A percentile compares a stretch with the other conserved stretches of the same genome.
phyloP scores from a whole-genome alignment of 2,888 invertebrate genomes.

The Hypercompe scribonia region DNA sequence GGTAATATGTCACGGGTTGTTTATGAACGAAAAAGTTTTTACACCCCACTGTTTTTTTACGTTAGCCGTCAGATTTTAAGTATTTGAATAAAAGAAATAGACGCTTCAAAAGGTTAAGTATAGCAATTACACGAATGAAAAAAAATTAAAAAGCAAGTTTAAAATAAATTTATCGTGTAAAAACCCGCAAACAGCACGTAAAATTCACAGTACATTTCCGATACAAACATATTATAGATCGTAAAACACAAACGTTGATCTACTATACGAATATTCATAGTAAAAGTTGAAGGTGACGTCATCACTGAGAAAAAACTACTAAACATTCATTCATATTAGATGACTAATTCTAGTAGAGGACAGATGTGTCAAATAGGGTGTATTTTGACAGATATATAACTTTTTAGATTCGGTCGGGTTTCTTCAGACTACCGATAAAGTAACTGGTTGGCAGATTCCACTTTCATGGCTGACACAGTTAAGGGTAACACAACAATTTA shows the following conservation, averaged over 20 bases:
- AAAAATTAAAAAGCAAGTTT: background rate
- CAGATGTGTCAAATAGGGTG: conserved; percentile 3
- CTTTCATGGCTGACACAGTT: conserved; percentile 38
- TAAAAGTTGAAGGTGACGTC: conserved; percentile 38
- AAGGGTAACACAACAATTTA: conserved; percentile 25
- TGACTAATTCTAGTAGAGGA: conserved; percentile 32
- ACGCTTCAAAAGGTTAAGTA: background rate
- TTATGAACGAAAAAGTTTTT: background rate
- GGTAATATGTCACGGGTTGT: background rate
- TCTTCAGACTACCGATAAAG: conserved; percentile 29
- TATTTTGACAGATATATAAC: background rate
- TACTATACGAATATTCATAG: conserved; percentile 18
- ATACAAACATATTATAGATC: conserved; percentile 30
- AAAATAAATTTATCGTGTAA: background rate
- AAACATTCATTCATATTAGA: conserved; percentile 13
- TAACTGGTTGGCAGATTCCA: conserved; percentile 38
- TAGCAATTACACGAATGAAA: background rate
- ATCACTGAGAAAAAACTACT: conserved; percentile 19
- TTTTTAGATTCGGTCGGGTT: conserved; percentile 28
- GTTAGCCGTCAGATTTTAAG: no score
- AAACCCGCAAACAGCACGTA: background rate
- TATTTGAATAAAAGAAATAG: background rate
- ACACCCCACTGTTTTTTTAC: no score
- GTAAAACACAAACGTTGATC: conserved; percentile 22
- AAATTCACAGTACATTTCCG: conserved; percentile 19